Base-by-base conservation (phyloP, 2,113 vertebrate genomes). In the Atractosteus spatula region DNA sequence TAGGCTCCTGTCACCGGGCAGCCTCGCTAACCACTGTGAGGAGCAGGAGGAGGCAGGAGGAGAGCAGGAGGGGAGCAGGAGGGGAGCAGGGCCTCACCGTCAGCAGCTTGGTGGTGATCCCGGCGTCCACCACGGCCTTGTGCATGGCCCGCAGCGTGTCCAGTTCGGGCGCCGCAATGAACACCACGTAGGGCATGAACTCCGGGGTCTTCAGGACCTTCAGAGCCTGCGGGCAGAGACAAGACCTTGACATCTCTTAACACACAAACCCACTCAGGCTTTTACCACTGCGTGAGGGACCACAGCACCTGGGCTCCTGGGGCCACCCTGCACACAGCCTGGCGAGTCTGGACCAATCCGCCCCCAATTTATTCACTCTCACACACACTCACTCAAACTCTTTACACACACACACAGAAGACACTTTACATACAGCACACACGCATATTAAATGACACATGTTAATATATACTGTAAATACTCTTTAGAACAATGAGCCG, bases 171-270 rank as follows among this genome's bases (percentile, higher is more conserved):
- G 97, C 96, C 74, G 96, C 97, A 74, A 99, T 97, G 63, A 98
- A 99, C 51, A 98, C 97, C 54, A 99, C 96, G 4, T 97, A 99
- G 42, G 97, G 97, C 96, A 98, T 97, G 78, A 99, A 99, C 84
- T 99, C 97, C 0, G 97, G 92, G 7, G 96, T 99, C 86, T 94
- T 92, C 82, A 99, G 84, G 71, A 98, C 88, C 88, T 99, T 99
- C 76, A 99, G 90, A 13, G 97, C 97, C 97, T 99, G 86, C 0
- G 70, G 10, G 81, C 7, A 87, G 82, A 77, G 61, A 70, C 3
- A 65, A 3, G 44, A 4, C 0, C 70, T 42, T 63, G 85, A 93
- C 91, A 83, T 93, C 41, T 41, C 29, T 63, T 16, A 63, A 41
- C 56, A 61, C 16, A 61, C 68, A 43, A 17, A 71, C 66, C 82